These are phyloP conservation scores for Helicoverpa assulta DNA, from an alignment of 2,888 invertebrate species.

Conservation along the genomic window DNA sequence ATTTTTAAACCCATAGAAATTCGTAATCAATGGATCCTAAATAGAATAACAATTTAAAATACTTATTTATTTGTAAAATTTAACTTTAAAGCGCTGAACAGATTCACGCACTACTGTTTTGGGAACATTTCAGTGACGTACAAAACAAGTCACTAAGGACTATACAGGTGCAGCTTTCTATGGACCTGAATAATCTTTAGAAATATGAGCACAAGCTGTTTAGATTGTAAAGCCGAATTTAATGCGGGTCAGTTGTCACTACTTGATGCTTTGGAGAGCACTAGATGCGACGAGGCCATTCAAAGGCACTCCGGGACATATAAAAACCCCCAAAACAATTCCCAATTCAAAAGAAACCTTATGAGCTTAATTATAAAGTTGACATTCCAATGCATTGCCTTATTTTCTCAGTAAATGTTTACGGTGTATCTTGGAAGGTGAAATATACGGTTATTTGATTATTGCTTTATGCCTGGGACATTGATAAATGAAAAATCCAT, in stretches of 20 bases:
- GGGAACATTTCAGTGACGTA: no score
- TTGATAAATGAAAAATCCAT: background rate
- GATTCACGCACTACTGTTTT: no score
- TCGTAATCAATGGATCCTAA: no score
- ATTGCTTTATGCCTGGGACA: background rate
- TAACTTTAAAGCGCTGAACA: no score
- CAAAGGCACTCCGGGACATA: conserved; percentile 1
- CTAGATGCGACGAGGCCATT: conserved; percentile 18
- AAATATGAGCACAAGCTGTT: background rate
- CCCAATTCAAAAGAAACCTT: conserved; percentile 16
- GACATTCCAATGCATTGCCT: background rate
- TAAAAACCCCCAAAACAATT: conserved; percentile 5
- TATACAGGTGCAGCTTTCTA: background rate
- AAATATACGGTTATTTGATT: background rate
- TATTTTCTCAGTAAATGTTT: conserved; percentile 1
- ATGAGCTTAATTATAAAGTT: background rate
- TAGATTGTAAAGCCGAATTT: conserved; percentile 1
- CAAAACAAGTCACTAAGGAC: no score
- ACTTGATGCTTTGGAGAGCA: conserved; percentile 16
- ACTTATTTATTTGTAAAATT: no score
- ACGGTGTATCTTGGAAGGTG: conserved; percentile 6
- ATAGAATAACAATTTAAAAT: no score
- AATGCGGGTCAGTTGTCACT: conserved; percentile 24
- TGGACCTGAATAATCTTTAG: background rate
- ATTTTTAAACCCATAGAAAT: no score